phyloP scores from a whole-genome alignment of 2,888 invertebrate genomes.

The Tetragonisca angustula region DNA sequence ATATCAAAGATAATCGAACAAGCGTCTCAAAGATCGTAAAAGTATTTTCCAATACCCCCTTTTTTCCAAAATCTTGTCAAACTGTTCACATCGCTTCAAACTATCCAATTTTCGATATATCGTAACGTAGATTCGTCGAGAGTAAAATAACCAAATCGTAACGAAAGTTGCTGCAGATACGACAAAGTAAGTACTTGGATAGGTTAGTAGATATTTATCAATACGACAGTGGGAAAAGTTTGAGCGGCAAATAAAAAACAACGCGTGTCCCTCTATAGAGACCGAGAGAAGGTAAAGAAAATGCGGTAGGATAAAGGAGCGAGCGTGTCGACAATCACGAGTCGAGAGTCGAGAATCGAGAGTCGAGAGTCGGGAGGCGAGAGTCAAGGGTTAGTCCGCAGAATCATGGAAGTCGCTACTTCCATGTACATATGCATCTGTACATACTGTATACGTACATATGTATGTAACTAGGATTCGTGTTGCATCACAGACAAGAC shows the following conservation, averaged over 20 bases:
- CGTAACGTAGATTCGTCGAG: background rate
- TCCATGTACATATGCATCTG: no score
- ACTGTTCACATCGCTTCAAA: background rate
- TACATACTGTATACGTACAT: background rate
- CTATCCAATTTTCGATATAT: no score
- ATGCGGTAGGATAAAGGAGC: background rate
- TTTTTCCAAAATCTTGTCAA: background rate
- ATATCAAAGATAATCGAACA: background rate
- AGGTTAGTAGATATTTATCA: background rate
- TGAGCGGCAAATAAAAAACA: no score
- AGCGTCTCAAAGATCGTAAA: background rate
- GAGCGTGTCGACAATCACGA: background rate
- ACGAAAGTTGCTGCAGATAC: background rate
- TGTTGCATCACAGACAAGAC: slow-evolving; percentile 31
- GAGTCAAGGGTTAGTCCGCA: slow-evolving; percentile 15
- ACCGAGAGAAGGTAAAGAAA: no score
- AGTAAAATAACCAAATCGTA: background rate
- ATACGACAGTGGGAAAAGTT: no score
- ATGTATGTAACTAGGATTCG: slow-evolving; percentile 40
- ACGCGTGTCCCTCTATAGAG: no score
- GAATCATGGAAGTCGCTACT: slow-evolving; percentile 48
- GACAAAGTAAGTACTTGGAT: background rate
- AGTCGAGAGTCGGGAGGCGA: slow-evolving; percentile 1
- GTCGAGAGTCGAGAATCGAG: background rate
- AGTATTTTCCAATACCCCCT: background rate